A percentile compares a stretch with the other conserved stretches of the same genome.
Conservation (phyloP, 2,888 invertebrate species). For the Hypomecis atomaria region DNA sequence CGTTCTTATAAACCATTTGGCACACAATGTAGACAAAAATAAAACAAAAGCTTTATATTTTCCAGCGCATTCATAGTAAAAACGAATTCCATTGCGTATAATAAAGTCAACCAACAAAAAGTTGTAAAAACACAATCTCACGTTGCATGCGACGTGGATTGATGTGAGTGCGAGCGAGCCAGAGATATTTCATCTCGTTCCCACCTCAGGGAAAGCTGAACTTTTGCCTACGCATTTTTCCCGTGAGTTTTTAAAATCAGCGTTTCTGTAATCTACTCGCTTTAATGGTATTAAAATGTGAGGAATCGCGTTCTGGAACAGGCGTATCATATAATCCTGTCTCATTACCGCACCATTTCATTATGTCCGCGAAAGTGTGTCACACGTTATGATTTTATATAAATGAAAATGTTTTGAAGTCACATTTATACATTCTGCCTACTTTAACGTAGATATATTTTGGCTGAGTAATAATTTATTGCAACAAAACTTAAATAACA, state of each 20-base stretch:
- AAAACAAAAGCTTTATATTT: constrained; percentile 20
- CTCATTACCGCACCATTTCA: constrained; percentile 31
- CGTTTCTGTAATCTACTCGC: constrained; percentile 39
- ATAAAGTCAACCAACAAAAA: constrained; percentile 44
- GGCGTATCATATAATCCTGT: constrained; percentile 22
- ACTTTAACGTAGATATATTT: too few species aligned
- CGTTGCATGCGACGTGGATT: constrained; percentile 60
- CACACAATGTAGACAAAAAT: constrained; percentile 24
- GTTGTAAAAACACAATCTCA: constrained; percentile 44
- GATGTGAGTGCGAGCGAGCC: constrained; percentile 50
- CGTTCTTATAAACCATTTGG: constrained; percentile 24
- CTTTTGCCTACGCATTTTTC: constrained; percentile 36
- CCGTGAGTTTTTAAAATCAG: constrained; percentile 44
- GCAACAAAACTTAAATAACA: too few species aligned
- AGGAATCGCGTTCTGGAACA: constrained; percentile 38
- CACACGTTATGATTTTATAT: constrained; percentile 26
- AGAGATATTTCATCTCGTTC: constrained; percentile 32
- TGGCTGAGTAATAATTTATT: too few species aligned
- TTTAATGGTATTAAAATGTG: constrained; percentile 50
- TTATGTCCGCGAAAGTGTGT: constrained; percentile 26
- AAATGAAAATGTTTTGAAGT: constrained; percentile 4
- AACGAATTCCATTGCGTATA: constrained; percentile 45
- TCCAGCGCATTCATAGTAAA: constrained; percentile 35
- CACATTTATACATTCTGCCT: too few species aligned
- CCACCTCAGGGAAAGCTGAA: constrained; percentile 29